Evolutionary conservation across 1,140 invertebrate species (phyloP), one percentile per base, ranked within the genome.

Genomic region (Zaprionus davidi): DNA sequence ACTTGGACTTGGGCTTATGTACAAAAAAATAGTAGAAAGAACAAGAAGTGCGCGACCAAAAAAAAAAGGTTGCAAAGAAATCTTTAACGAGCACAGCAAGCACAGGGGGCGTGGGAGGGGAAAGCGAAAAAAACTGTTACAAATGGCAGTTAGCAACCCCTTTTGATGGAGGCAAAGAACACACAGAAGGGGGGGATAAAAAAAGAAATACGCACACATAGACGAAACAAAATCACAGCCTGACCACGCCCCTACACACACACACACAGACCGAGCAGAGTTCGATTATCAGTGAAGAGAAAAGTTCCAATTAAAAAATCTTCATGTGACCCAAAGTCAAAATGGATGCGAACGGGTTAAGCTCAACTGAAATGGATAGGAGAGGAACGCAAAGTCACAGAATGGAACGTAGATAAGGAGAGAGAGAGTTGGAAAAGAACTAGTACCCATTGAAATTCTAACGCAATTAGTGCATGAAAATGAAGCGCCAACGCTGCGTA

Each of bases 401-500:
- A 41, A 41, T 5, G 3, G 31, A 22, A 9, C 15, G 26, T 11
- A 15, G 12, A 24, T 7, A 13, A 12, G 22, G 20, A n/a, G 12
- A 38, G 4, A 17, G 11, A 46, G 28, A 34, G 34, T 17, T 20
- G 20, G 12, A 15, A 24, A 66, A 66, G 31, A n/a, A 13, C 26
- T 13, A 17, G 24, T 51, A 26, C 28, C 68, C 79, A 88, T 88
- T 90, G 84, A 90, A 88, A 88, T 90, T 90, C 84, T 90, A 88
- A 85, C 84, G 78, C 84, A 88, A 88, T 88, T 88, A 90, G 85
- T 90, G 81, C 86, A 88, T 90, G 86, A 88, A 88, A 88, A 90
- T 88, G 83, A 90, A 88, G 76, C 82, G 79, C 59, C 81, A 81
- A 81, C 79, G 72, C 82, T 90, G 86, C 86, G 86, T 90, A 85